A percentile compares a stretch with the other conserved stretches of the same genome.
phyloP scores from a whole-genome alignment of 2,888 invertebrate genomes.

The Oasisia sp. region DNA sequence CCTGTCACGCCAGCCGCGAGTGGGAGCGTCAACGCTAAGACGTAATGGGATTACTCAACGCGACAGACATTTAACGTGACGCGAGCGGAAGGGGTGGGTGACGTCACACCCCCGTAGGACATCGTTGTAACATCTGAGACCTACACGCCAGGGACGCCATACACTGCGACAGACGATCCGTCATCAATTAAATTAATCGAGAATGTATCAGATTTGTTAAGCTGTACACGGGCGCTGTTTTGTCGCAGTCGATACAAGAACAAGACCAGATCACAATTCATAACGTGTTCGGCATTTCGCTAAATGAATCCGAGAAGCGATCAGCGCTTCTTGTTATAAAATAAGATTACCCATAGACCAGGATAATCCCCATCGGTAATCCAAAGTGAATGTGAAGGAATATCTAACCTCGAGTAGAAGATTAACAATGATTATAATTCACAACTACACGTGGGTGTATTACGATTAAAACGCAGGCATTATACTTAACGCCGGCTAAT shows the following conservation, averaged over 20 bases:
- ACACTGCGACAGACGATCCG: neutral
- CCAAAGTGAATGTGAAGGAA: neutral
- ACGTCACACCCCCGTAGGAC: neutral
- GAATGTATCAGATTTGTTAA: too few relatives aligned
- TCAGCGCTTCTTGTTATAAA: too few relatives aligned
- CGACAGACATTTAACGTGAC: neutral
- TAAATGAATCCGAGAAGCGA: too few relatives aligned
- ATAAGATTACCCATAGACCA: too few relatives aligned
- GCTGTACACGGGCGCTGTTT: too few relatives aligned
- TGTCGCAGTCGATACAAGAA: too few relatives aligned
- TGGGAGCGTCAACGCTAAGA: neutral
- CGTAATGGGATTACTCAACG: neutral
- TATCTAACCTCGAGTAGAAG: neutral
- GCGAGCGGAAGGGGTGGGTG: neutral
- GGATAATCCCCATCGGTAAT: neutral
- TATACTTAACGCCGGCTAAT: too few relatives aligned
- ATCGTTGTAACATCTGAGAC: neutral
- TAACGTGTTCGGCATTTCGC: too few relatives aligned
- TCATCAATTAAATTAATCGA: neutral
- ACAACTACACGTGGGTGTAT: neutral
- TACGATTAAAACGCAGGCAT: too few relatives aligned
- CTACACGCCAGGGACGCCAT: too few relatives aligned
- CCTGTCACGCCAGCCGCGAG: neutral
- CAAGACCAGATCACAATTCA: too few relatives aligned
- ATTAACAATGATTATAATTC: neutral